phyloP scores from a whole-genome alignment of 2,797 vertebrate species.

The Cossypha polioptera region DNA sequence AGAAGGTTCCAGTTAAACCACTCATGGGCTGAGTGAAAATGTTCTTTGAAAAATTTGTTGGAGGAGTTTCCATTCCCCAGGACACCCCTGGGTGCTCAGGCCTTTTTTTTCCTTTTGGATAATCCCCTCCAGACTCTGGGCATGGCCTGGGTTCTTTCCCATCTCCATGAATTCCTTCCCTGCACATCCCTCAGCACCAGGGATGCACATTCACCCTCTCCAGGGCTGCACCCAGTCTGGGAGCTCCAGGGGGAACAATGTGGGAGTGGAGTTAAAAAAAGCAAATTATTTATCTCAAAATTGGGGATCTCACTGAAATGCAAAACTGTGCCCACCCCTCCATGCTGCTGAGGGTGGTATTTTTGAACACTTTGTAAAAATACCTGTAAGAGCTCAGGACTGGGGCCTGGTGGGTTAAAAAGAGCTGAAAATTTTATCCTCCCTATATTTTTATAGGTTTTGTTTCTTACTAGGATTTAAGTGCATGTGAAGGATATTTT shows the following conservation, averaged over 20 bases:
- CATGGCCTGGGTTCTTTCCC: not conserved
- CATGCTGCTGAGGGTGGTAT: accelerated
- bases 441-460: not conserved
- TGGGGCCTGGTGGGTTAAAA: not conserved
- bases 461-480: not conserved
- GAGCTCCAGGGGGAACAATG: accelerated
- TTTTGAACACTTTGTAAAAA: not conserved
- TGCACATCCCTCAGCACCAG: not conserved
- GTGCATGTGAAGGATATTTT: not conserved
- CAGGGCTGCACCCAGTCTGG: not conserved
- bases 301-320: accelerated
- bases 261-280: not conserved
- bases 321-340: not conserved
- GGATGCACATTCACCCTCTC: not conserved
- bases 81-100: not conserved
- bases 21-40: not conserved
- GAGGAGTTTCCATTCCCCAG: not conserved
- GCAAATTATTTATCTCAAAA: not conserved
- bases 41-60: accelerated
- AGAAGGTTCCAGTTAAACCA: not conserved
- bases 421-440: not conserved
- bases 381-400: not conserved
- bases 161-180: not conserved
- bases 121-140: not conserved
- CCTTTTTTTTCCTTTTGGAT: accelerated